Evolutionary conservation across 2,797 vertebrate genomes (phyloP).

Genomic region (Phyllotis vaccarum): DNA sequence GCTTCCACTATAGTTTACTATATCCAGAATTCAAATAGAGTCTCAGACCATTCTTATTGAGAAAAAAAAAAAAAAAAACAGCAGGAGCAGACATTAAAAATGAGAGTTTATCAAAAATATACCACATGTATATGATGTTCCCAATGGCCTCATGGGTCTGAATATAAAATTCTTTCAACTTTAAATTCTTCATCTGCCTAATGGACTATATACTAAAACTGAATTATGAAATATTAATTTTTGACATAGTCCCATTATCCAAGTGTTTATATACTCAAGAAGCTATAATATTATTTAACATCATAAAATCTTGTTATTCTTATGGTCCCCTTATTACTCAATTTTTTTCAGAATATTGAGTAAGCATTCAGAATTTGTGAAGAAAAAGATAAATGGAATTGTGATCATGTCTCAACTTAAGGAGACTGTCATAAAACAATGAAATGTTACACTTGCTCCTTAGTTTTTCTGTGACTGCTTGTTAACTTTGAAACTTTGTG

Average conservation of each 20-base stretch:
- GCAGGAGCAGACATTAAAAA: background rate
- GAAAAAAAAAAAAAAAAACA: background rate
- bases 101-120: background rate
- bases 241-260: background rate
- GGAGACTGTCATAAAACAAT: background rate
- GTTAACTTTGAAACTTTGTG: background rate
- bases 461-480: background rate
- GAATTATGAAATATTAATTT: background rate
- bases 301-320: background rate
- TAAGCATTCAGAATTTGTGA: slow-evolving; percentile 9
- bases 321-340: background rate
- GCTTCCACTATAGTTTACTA: background rate
- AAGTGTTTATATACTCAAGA: background rate
- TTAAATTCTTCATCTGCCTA: background rate
- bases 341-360: background rate
- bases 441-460: background rate
- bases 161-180: background rate
- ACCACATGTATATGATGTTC: background rate
- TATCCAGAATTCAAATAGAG: background rate
- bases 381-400: background rate
- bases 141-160: background rate
- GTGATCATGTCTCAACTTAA: background rate
- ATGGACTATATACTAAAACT: background rate
- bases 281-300: slow-evolving; percentile 11
- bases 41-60: background rate